Conservation (phyloP, 2,113 vertebrate genomes). For the Falcunculus frontatus region DNA sequence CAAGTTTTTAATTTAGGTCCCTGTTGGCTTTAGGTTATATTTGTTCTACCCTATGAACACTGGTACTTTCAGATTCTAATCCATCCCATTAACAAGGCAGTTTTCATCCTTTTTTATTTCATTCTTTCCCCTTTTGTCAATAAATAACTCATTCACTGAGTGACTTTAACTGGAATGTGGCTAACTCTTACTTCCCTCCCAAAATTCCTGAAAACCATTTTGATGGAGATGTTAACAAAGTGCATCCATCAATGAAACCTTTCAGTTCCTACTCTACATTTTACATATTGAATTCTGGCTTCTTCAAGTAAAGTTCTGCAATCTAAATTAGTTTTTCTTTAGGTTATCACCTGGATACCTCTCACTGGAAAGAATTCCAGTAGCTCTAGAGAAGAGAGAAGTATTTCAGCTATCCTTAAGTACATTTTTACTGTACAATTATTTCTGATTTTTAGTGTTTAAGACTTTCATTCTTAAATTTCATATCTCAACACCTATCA, state of each 20-base stretch:
- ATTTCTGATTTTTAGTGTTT: neutral
- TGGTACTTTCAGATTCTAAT: neutral
- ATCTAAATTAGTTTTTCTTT: neutral
- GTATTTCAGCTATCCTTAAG: neutral
- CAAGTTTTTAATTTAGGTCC: neutral
- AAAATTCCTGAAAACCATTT: neutral
- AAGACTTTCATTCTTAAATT: neutral
- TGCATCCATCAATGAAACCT: neutral
- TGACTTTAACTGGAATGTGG: neutral
- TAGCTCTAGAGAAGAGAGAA: neutral
- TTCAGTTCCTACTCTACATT: neutral
- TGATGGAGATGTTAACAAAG: neutral
- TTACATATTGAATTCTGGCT: neutral
- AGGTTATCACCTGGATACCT: neutral
- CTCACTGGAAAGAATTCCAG: neutral
- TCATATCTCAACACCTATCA: neutral
- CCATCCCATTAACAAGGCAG: neutral
- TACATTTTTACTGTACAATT: neutral
- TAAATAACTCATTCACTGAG: neutral
- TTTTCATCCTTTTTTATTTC: neutral
- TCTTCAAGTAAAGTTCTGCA: neutral
- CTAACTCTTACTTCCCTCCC: neutral
- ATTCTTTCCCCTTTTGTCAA: neutral
- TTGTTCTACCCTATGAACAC: neutral
- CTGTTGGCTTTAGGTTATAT: neutral